phyloP scores from a whole-genome alignment of 1,140 invertebrate species.

The Diorhabda sublineata region DNA sequence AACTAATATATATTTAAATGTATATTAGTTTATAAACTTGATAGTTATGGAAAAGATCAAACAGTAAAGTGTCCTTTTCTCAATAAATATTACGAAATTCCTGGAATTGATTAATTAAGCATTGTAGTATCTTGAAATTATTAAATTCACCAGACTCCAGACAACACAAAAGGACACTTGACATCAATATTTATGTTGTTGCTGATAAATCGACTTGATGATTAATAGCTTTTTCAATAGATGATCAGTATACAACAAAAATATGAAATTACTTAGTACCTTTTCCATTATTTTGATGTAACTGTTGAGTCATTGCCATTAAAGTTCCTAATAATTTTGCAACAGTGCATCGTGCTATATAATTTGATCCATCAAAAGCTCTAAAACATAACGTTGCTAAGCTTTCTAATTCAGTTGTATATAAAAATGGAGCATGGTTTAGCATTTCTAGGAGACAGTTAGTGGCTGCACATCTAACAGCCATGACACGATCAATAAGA shows the following conservation, averaged over 20 bases:
- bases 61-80: too few relatives aligned
- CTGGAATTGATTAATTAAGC: too few relatives aligned
- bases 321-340: slow-evolving; percentile 85
- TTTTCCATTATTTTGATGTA: slow-evolving; percentile 49
- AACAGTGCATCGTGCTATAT: slow-evolving; percentile 88
- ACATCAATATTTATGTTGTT: background rate
- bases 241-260: background rate
- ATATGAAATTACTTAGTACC: slow-evolving; percentile 40
- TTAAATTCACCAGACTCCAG: too few relatives aligned
- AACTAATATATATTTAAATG: too few relatives aligned
- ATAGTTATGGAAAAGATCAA: too few relatives aligned
- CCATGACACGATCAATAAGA: slow-evolving; percentile 85
- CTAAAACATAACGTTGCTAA: slow-evolving; percentile 85
- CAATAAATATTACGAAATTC: too few relatives aligned
- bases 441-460: slow-evolving; percentile 87
- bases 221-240: background rate
- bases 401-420: slow-evolving; percentile 86
- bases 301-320: slow-evolving; percentile 76
- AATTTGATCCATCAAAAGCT: slow-evolving; percentile 90
- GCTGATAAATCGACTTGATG: background rate
- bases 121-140: too few relatives aligned
- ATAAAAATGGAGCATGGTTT: slow-evolving; percentile 83
- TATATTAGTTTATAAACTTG: too few relatives aligned
- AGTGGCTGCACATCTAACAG: slow-evolving; percentile 82
- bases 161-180: too few relatives aligned